These are phyloP conservation scores for Eufriesea mexicana DNA, from an alignment of 1,140 invertebrate genomes.

Conservation along the genomic window DNA sequence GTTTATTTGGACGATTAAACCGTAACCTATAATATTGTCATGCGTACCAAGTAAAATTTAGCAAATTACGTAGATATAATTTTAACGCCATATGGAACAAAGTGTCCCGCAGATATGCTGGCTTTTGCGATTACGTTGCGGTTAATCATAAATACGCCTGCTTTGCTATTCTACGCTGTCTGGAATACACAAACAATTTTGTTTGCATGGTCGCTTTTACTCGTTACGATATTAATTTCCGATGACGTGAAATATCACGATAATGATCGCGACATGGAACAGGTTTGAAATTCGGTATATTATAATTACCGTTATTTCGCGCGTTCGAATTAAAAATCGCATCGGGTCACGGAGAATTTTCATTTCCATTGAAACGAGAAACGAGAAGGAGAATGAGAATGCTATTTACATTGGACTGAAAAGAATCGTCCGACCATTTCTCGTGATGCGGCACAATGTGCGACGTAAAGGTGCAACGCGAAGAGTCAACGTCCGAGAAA, in stretches of 20 bases:
- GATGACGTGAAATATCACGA: background rate
- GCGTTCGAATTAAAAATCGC: background rate
- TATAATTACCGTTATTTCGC: too few species aligned
- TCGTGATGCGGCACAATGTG: too few species aligned
- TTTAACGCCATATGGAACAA: conserved; percentile 39
- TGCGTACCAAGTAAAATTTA: conserved; percentile 9
- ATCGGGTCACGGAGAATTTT: too few species aligned
- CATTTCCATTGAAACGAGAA: too few species aligned
- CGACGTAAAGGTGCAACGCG: background rate
- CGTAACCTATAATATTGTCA: background rate
- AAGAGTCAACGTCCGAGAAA: background rate
- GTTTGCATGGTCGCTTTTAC: conserved; percentile 34
- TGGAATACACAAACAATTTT: conserved; percentile 18
- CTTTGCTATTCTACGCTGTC: conserved; percentile 27
- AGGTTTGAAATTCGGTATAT: background rate
- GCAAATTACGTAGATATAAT: conserved; percentile 50
- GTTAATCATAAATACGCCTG: conserved; percentile 54
- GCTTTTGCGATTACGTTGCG: conserved; percentile 44
- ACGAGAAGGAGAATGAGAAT: too few species aligned
- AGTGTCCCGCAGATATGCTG: conserved; percentile 11
- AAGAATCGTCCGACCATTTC: too few species aligned
- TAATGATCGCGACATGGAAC: background rate
- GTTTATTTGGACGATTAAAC: background rate
- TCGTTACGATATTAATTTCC: conserved; percentile 32
- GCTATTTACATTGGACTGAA: background rate